Conservation (phyloP, 2,113 vertebrate species). For the Apteryx mantelli region DNA sequence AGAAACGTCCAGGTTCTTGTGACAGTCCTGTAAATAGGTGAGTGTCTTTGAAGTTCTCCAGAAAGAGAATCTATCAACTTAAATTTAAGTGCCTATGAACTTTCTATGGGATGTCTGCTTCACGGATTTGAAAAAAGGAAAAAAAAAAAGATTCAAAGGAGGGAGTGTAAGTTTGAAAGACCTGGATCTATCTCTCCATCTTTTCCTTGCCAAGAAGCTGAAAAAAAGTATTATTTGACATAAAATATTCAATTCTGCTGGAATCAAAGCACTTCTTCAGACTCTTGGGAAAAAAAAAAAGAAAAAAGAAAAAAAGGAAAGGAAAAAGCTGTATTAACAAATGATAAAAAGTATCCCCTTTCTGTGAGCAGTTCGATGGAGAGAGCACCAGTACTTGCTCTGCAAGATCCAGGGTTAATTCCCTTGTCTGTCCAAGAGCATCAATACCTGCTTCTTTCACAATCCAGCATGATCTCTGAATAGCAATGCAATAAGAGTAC, state of each 20-base stretch:
- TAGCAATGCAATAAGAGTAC: not conserved
- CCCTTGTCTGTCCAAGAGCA: not conserved
- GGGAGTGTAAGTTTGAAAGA: not conserved
- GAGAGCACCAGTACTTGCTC: not conserved
- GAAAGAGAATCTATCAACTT: not conserved
- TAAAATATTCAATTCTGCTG: not conserved
- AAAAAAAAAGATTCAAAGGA: not conserved
- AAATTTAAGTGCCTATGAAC: not conserved
- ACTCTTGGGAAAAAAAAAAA: not conserved
- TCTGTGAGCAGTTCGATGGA: not conserved
- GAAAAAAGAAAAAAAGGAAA: not conserved
- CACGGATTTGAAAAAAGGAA: not conserved
- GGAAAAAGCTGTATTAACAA: not conserved
- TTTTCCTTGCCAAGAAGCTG: not conserved
- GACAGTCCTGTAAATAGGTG: not conserved
- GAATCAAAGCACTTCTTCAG: not conserved
- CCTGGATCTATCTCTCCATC: not conserved
- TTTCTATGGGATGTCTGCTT: not conserved
- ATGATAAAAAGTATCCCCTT: not conserved
- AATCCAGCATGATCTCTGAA: not conserved
- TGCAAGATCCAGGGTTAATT: not conserved
- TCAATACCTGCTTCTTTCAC: not conserved
- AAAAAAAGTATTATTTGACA: not conserved
- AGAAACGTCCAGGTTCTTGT: not conserved
- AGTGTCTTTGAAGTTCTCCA: not conserved